Evolutionary conservation across 2,797 vertebrate species (phyloP), one percentile per base, ranked within the genome.

Genomic region (Enteromius fasciolatus): DNA sequence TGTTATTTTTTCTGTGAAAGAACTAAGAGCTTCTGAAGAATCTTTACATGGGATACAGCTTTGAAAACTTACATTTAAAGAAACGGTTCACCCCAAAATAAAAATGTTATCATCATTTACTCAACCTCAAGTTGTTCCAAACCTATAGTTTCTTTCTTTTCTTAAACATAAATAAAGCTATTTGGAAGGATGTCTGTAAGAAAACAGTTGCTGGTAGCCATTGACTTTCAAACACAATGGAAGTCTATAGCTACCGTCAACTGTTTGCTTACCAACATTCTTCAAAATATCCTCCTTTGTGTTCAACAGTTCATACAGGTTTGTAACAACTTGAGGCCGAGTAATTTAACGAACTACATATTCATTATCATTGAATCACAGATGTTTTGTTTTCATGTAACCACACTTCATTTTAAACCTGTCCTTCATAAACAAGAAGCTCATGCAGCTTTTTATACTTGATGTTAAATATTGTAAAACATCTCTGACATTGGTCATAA

Each of bases 401-500:
- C 28, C 28, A 5, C 28, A 36, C 31, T 72, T 33, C 1, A 39
- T 74, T 10, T 52, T 3, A 0, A 73, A 17, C 11, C 59, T 4
- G 6, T 50, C 46, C 31, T 52, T 12, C 2, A 33, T 3, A 39
- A 52, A 72, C 18, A 70, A 63, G 9, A 7, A 28, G 41, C 68
- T 9, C 39, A 52, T 14, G 31, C 44, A 66, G 28, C 20, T 41
- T 78, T 78, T 54, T 41, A 68, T 68, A 41, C 64, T 5, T 11
- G 31, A 36, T 78, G 46, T 66, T 66, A 23, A 64, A 66, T 33
- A 66, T 50, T 31, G 50, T 31, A 28, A 44, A 28, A 44, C 33
- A 70, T 70, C 66, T 69, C 33, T 59, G 78, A 57, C 7, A 59
- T 44, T 44, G 11, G 3, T 41, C 48, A 41, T 28, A 28, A 78